phyloP scores from a whole-genome alignment of 2,888 invertebrate species.

The Nomada goodeniana region DNA sequence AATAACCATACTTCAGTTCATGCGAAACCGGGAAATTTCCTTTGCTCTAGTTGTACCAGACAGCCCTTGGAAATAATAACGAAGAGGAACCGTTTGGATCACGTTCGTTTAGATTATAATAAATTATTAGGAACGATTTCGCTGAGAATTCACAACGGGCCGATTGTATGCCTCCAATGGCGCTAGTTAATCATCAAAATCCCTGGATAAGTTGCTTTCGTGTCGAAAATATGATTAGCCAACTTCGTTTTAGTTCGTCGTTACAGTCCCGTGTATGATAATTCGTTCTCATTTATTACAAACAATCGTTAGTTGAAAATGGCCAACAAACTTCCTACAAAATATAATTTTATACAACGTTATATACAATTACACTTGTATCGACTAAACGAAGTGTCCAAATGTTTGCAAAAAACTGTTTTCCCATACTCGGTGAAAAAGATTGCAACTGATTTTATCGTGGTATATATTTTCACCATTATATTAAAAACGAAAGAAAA shows the following conservation, averaged over 20 bases:
- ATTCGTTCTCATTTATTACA: constrained; percentile 7
- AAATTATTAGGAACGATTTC: background rate
- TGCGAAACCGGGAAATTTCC: background rate
- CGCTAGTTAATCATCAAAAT: constrained; percentile 24
- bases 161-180: background rate
- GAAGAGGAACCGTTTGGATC: constrained; percentile 1
- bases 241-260: background rate
- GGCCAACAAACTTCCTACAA: no score
- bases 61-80: background rate
- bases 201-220: constrained; percentile 28
- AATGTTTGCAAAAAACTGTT: no score
- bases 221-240: constrained; percentile 10
- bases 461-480: no score
- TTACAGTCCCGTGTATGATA: constrained; percentile 16
- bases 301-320: no score
- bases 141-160: background rate
- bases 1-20: background rate
- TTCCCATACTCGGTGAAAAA: no score
- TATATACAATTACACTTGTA: background rate
- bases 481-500: no score
- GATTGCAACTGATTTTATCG: no score
- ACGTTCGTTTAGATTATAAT: constrained; percentile 4
- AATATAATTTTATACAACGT: no score
- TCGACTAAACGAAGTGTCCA: background rate
- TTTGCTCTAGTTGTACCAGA: background rate